Percentiles rank a stretch among this genome's conserved stretches.
Conservation (phyloP, 1,140 invertebrate species). For the Trichonephila clavipes region DNA sequence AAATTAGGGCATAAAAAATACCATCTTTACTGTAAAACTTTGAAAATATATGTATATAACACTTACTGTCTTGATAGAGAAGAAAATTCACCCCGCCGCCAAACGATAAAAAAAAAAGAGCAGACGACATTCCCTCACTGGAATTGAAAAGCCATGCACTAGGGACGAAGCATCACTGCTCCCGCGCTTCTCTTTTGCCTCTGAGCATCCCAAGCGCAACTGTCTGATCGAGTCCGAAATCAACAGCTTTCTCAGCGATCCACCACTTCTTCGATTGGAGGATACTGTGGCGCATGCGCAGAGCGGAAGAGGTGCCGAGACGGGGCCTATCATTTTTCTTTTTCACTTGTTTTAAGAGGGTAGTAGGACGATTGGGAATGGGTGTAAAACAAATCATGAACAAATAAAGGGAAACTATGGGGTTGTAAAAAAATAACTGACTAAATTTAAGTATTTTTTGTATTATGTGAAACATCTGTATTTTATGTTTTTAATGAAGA, state of each 20-base stretch:
- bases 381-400: not conserved
- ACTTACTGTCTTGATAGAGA: too few relatives aligned
- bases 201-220: conserved; percentile 2
- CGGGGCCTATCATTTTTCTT: not conserved
- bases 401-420: not conserved
- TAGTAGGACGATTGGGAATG: not conserved
- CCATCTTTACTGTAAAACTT: too few relatives aligned
- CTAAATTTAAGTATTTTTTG: too few relatives aligned
- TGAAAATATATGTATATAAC: too few relatives aligned
- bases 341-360: not conserved
- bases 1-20: too few relatives aligned
- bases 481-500: too few relatives aligned
- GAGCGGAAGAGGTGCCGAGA: not conserved
- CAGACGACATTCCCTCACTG: not conserved
- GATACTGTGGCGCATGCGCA: not conserved
- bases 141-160: too few relatives aligned
- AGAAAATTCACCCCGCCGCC: too few relatives aligned
- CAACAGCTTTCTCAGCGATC: conserved; percentile 1
- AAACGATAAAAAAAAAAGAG: too few relatives aligned
- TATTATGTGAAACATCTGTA: too few relatives aligned
- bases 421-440: too few relatives aligned
- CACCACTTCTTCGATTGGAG: conserved; percentile 10
- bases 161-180: not conserved
- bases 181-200: not conserved
- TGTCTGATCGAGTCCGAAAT: conserved; percentile 16